Percentiles rank a stretch among this genome's conserved stretches.
Evolutionary conservation across 2,888 invertebrate genomes (phyloP).

Genomic region (Morinoia aosen): DNA sequence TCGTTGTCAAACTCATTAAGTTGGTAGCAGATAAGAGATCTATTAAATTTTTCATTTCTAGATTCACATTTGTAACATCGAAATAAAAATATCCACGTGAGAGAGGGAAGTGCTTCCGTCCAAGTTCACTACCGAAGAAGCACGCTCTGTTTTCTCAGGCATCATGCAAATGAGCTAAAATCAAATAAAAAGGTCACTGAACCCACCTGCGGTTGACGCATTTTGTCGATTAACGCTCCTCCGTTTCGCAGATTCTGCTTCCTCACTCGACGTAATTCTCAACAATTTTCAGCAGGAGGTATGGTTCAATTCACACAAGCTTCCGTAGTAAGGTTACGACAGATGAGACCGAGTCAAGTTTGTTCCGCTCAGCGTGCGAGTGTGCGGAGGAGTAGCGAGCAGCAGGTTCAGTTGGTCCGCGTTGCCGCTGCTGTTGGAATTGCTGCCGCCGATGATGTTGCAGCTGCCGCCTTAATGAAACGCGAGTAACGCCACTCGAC

Average conservation of each 20-base stretch:
- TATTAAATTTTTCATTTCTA: background rate
- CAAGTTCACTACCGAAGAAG: background rate
- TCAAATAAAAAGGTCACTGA: background rate
- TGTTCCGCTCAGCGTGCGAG: background rate
- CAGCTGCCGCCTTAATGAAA: background rate
- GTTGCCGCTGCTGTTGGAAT: background rate
- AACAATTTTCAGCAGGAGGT: background rate
- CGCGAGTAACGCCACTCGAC: background rate
- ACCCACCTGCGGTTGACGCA: conserved; percentile 10
- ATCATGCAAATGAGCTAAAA: background rate
- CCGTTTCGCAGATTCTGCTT: background rate
- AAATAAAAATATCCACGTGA: background rate
- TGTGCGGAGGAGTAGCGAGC: background rate
- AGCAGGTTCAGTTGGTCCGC: background rate
- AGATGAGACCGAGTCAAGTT: background rate
- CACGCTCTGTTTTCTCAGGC: background rate
- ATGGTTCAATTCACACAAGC: background rate
- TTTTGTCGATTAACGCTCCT: background rate
- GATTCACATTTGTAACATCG: background rate
- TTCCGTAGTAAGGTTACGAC: background rate
- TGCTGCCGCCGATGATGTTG: background rate
- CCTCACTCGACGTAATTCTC: background rate
- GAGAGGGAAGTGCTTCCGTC: background rate
- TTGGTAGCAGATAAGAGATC: background rate
- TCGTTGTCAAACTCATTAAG: background rate